phyloP scores from a whole-genome alignment of 1,140 invertebrate genomes.

The Drosophila oshimai region DNA sequence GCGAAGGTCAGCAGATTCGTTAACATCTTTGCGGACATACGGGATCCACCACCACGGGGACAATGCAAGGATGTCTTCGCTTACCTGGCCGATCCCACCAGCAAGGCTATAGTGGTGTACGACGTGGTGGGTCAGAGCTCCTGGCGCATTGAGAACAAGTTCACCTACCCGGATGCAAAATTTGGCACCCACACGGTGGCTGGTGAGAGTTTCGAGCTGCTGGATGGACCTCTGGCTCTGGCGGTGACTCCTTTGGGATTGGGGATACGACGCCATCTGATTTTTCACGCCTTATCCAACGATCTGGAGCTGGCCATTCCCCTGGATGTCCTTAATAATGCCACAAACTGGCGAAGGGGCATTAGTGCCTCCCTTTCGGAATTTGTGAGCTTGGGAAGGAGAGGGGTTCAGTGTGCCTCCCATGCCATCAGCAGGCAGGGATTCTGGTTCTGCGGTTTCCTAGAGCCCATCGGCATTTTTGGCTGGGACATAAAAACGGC shows the following conservation, averaged over 20 bases:
- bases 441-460: conserved; percentile 44
- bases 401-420: conserved; percentile 53
- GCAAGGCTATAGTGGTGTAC: conserved; percentile 87
- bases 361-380: conserved; percentile 42
- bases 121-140: conserved; percentile 84
- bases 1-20: conserved; percentile 83
- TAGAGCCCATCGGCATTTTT: conserved; percentile 56
- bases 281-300: conserved; percentile 53
- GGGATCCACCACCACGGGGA: conserved; percentile 48
- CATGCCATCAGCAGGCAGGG: conserved; percentile 44
- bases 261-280: conserved; percentile 33
- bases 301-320: conserved; percentile 68
- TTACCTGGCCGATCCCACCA: conserved; percentile 89
- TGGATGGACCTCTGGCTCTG: conserved; percentile 50
- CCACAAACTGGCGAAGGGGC: conserved; percentile 39
- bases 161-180: conserved; percentile 87
- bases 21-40: conserved; percentile 69
- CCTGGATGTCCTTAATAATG: conserved; percentile 50
- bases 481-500: conserved; percentile 59
- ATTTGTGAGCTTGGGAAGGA: conserved; percentile 42
- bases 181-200: conserved; percentile 87
- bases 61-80: conserved; percentile 87
- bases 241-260: conserved; percentile 38
- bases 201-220: conserved; percentile 85
- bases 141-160: conserved; percentile 87